Percentiles rank a stretch among this genome's conserved stretches.
phyloP scores from a whole-genome alignment of 1,140 invertebrate species.

The Goniozus legneri region DNA sequence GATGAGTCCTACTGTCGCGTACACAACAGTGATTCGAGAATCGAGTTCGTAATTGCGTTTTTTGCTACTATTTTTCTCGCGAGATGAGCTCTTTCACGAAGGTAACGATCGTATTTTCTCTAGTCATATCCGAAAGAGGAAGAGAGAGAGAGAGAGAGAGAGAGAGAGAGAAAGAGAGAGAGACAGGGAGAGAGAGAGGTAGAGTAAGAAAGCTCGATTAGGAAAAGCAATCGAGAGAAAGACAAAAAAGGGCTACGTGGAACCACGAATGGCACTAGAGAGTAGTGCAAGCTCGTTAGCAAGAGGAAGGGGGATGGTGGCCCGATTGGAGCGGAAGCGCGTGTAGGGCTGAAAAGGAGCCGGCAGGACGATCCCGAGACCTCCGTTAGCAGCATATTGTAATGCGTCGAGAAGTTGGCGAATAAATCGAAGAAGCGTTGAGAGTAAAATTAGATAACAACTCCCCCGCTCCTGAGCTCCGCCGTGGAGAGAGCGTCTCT shows the following conservation, averaged over 20 bases:
- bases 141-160: no score
- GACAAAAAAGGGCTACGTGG: not conserved
- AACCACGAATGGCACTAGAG: not conserved
- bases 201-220: no score
- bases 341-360: conserved; percentile 9
- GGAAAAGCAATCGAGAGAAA: no score
- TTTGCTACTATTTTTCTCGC: no score
- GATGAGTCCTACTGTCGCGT: no score
- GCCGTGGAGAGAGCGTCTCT: conserved; percentile 38
- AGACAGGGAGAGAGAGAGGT: conserved; percentile 13
- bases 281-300: not conserved
- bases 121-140: no score
- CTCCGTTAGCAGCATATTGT: conserved; percentile 54
- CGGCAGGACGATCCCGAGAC: conserved; percentile 34
- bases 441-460: conserved; percentile 58
- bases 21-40: no score
- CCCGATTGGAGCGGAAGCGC: conserved; percentile 1
- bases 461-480: conserved; percentile 40
- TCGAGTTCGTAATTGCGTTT: no score
- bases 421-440: conserved; percentile 57
- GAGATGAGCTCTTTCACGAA: no score
- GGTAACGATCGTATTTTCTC: no score
- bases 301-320: not conserved
- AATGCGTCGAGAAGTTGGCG: conserved; percentile 54
- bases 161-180: conserved; percentile 8